Evolutionary conservation across 2,888 invertebrate species (phyloP).

Genomic region (Pycnomerus fuliginosus): DNA sequence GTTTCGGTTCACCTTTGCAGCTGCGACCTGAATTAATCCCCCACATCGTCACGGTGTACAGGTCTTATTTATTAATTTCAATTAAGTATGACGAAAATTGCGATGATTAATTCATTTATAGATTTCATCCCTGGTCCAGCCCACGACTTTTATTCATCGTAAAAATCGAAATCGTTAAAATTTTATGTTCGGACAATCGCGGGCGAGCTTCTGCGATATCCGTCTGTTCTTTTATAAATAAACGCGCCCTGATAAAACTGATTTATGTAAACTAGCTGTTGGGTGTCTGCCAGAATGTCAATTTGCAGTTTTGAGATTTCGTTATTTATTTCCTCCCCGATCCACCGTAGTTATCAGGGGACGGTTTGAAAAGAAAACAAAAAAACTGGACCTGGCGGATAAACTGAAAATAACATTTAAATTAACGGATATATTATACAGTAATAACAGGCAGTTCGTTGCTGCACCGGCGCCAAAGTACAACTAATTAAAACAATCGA

Average conservation of each 20-base stretch:
- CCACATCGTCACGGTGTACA: neutral
- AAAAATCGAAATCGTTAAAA: too few species aligned
- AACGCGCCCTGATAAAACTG: slow-evolving; percentile 23
- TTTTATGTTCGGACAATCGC: too few species aligned
- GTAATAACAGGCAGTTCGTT: slow-evolving; percentile 18
- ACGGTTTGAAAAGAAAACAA: too few species aligned
- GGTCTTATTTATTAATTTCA: neutral
- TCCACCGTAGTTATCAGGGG: too few species aligned
- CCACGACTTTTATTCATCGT: too few species aligned
- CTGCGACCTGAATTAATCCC: slow-evolving; percentile 11
- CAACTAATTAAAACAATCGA: slow-evolving; percentile 36
- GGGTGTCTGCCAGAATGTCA: slow-evolving; percentile 29
- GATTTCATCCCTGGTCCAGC: too few species aligned
- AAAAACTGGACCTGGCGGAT: too few species aligned
- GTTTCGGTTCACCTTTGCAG: slow-evolving; percentile 12
- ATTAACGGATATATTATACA: slow-evolving; percentile 20
- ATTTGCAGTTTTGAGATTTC: slow-evolving; percentile 20
- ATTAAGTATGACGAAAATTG: too few species aligned
- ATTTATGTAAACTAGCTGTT: slow-evolving; percentile 30
- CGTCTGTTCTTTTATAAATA: slow-evolving; percentile 5
- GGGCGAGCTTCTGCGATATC: too few species aligned
- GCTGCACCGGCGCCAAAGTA: slow-evolving; percentile 20
- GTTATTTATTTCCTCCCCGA: too few species aligned
- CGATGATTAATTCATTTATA: too few species aligned
- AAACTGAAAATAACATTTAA: slow-evolving; percentile 6